A percentile compares a stretch with the other conserved stretches of the same genome.
Evolutionary conservation across 1,140 invertebrate species (phyloP).

Genomic region (Cephus cinctus): DNA sequence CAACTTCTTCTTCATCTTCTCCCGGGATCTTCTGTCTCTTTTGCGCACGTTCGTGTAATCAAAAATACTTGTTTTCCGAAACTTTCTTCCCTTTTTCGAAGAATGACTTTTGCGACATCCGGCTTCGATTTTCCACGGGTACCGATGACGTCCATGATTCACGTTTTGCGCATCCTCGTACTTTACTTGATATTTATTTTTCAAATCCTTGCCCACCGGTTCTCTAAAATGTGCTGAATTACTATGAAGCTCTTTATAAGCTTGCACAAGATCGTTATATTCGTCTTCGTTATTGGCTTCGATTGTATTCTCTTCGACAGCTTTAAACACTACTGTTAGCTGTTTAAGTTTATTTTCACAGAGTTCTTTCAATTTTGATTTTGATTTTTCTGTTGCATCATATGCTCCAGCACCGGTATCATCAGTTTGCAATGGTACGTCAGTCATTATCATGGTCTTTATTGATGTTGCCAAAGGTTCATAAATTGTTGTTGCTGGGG

Average conservation of each 20-base stretch:
- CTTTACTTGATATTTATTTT: no score
- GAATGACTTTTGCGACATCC: background rate
- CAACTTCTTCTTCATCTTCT: slow-evolving; percentile 1
- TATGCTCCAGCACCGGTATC: background rate
- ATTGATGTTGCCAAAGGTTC: background rate
- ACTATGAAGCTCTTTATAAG: no score
- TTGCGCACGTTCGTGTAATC: slow-evolving; percentile 7
- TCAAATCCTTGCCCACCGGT: no score
- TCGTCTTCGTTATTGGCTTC: no score
- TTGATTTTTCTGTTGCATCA: background rate
- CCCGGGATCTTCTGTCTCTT: background rate
- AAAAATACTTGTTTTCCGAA: background rate
- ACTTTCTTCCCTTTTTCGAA: background rate
- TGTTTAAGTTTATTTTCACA: no score
- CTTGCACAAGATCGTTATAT: no score
- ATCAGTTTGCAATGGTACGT: background rate
- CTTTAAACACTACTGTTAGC: no score
- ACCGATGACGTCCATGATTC: no score
- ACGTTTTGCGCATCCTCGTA: no score
- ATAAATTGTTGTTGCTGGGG: no score
- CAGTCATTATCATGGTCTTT: background rate
- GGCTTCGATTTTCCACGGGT: background rate
- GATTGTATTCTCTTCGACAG: no score
- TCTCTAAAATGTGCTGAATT: no score
- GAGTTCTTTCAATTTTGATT: background rate